Conservation (phyloP, 2,888 invertebrate species). For the Aquatica leii region DNA sequence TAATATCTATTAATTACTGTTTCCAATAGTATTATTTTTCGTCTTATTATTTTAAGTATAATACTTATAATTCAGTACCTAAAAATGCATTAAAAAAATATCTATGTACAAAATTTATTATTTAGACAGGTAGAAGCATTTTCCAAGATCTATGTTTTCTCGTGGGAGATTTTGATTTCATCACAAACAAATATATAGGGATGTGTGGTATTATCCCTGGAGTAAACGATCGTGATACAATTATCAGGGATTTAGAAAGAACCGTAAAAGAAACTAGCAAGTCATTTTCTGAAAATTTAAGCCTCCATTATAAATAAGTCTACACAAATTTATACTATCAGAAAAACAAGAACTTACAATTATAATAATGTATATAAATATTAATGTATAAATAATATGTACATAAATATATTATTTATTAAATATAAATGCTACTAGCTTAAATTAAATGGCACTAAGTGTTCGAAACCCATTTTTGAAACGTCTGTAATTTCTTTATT, state of each 20-base stretch:
- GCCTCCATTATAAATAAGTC: constrained; percentile 1
- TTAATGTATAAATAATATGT: not conserved
- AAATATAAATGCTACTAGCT: not conserved
- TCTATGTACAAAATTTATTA: constrained; percentile 5
- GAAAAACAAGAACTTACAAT: not conserved
- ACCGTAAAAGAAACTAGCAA: constrained; percentile 40
- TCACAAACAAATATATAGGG: constrained; percentile 28
- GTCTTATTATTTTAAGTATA: no score
- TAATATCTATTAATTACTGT: no score
- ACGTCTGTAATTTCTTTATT: constrained; percentile 17
- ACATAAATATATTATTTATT: no score
- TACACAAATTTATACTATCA: not conserved
- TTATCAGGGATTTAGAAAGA: constrained; percentile 44
- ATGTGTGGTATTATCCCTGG: constrained; percentile 29
- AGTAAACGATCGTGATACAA: constrained; percentile 43
- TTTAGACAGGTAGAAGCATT: constrained; percentile 12
- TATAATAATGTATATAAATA: constrained; percentile 1
- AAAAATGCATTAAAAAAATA: no score
- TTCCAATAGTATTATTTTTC: no score
- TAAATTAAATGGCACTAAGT: constrained; percentile 3
- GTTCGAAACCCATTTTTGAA: not conserved
- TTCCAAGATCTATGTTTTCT: constrained; percentile 23
- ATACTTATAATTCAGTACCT: no score
- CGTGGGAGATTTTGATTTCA: constrained; percentile 28
- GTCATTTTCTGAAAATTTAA: constrained; percentile 39